Evolutionary conservation across 1,140 invertebrate genomes (phyloP).

Genomic region (Rhopalosiphum padi): DNA sequence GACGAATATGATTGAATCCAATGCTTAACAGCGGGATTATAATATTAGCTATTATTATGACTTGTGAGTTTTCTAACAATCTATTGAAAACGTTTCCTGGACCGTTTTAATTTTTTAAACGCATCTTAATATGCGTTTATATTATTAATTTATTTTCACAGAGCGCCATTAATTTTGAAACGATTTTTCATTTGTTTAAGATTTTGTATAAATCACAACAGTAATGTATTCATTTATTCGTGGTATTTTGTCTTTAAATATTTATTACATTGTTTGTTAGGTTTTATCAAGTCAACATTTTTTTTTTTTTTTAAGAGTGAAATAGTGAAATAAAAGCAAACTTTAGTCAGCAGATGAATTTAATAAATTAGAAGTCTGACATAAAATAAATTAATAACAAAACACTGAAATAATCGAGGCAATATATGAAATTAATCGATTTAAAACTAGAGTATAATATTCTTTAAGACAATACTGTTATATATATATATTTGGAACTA

Average conservation of each 20-base stretch:
- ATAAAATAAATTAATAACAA: neutral
- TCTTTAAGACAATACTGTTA: neutral
- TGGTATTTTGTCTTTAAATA: neutral
- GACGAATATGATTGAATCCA: neutral
- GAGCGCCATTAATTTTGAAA: neutral
- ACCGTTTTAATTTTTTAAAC: neutral
- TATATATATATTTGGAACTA: neutral
- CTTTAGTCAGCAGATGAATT: neutral
- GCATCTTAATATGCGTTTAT: neutral
- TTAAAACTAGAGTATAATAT: neutral
- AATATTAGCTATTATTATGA: neutral
- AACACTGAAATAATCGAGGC: neutral
- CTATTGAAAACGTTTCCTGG: neutral
- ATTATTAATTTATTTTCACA: neutral
- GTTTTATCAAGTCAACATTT: neutral
- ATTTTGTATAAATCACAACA: constrained; percentile 3
- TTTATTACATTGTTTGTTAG: neutral
- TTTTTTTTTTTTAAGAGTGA: neutral
- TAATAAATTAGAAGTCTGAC: neutral
- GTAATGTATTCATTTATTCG: constrained; percentile 17
- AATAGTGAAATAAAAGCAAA: neutral
- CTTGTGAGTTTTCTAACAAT: neutral
- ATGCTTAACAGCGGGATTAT: neutral
- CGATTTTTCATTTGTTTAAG: constrained; percentile 6
- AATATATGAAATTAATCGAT: neutral